Percentiles rank a stretch among this genome's conserved stretches.
phyloP scores from a whole-genome alignment of 2,797 vertebrate species.

The Coluber constrictor region DNA sequence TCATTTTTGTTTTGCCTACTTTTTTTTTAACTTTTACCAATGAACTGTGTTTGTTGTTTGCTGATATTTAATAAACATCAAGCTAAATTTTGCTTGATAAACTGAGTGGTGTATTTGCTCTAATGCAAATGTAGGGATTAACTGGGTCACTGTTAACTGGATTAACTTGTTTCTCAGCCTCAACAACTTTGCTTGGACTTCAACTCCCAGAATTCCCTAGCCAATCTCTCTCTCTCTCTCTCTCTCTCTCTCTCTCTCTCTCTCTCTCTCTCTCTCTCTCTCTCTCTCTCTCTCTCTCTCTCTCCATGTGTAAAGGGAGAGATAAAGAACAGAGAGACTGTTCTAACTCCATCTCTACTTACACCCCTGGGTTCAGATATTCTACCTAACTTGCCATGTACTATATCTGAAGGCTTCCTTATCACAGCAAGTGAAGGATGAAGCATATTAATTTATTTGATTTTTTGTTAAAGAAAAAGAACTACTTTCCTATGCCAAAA shows the following conservation, averaged over 20 bases:
- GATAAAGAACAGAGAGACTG: neutral
- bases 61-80: neutral
- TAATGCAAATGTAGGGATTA: neutral
- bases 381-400: neutral
- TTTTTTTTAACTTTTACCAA: neutral
- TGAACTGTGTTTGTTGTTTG: neutral
- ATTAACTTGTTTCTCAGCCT: neutral
- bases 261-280: no score
- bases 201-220: neutral
- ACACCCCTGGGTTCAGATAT: neutral
- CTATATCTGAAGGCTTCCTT: neutral
- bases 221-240: no score
- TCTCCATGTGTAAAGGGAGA: neutral
- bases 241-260: no score
- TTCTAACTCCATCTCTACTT: neutral
- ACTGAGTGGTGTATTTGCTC: neutral
- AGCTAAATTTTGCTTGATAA: neutral
- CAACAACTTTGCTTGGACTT: neutral
- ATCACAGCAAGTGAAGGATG: neutral
- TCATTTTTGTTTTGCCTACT: neutral
- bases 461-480: neutral
- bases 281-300: accelerated
- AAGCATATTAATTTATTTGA: neutral
- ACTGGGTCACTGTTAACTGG: neutral
- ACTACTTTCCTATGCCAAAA: neutral